Base-by-base conservation (phyloP, 2,797 vertebrate genomes). In the Cynopterus sphinx region DNA sequence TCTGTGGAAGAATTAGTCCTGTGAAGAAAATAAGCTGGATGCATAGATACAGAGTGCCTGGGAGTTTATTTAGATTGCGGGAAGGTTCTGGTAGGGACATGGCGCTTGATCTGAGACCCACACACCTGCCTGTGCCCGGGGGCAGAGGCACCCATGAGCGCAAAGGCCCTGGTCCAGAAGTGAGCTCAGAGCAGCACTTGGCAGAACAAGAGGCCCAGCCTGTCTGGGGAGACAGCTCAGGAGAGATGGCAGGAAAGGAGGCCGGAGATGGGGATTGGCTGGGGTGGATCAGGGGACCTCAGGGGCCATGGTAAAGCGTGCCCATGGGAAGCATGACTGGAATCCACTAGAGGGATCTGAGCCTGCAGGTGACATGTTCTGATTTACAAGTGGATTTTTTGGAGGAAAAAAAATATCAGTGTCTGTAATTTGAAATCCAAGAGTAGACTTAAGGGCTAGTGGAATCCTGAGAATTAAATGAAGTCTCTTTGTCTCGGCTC, bases 11-110 rank as follows among this genome's bases (percentile, higher is more conserved):
- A 67, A 55, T 21, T 61, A 75, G 46, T 39, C 36, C 31, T 15
- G 17, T 86, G 68, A 33, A 68, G 70, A 95, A 87, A 86, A 33
- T 39, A 53, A 79, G 28, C 55, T 36, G 26, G 41, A 68, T 49
- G 9, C 59, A 36, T 41, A 55, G 17, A 26, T 36, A 19, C 33
- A 46, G 36, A 19, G 46, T 12, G 6, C 17, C 51, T 19, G 0
- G 22, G 12, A 2, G 4, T 7, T 43, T 2, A 33, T 84, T 85
- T 63, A 28, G 31, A n/a, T 55, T 3, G 19, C 7, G n/a, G 21
- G 75, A 51, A 46, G 71, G 22, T 17, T 49, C 33, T 68, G 39
- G 31, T 55, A 26, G 39, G 46, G 24, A 88, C n/a, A 41, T 83
- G 46, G n/a, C 33, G 19, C 39, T 51, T 46, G 61, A 24, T 11